Conservation (phyloP, 2,113 vertebrate species). For the Siphamia tubifer region DNA sequence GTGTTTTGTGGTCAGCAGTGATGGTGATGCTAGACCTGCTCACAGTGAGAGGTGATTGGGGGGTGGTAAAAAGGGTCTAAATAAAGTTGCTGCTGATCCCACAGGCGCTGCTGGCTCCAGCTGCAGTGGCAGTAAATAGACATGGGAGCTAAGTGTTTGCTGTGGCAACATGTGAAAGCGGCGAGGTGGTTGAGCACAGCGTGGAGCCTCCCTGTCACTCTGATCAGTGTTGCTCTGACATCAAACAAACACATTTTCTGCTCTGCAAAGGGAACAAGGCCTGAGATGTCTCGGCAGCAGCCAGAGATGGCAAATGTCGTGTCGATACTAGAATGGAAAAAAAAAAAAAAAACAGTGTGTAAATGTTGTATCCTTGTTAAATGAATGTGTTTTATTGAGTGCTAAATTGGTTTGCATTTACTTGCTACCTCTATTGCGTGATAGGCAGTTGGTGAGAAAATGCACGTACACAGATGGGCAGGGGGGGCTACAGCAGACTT, state of each 20-base stretch:
- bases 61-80: constrained; percentile 46
- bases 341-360: not conserved
- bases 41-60: not conserved
- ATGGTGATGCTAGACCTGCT: constrained; percentile 16
- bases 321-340: not conserved
- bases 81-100: constrained; percentile 63
- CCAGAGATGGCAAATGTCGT: not conserved
- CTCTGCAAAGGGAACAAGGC: not conserved
- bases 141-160: constrained; percentile 58
- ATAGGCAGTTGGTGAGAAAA: constrained; percentile 19
- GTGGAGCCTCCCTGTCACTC: constrained; percentile 20
- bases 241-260: constrained; percentile 30
- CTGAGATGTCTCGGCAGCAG: not conserved
- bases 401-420: not conserved
- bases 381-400: not conserved
- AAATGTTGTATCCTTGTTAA: not conserved
- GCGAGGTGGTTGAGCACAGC: constrained; percentile 31
- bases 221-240: constrained; percentile 48
- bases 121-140: constrained; percentile 59
- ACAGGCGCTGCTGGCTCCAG: constrained; percentile 54
- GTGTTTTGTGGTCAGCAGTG: constrained; percentile 53
- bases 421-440: constrained; percentile 1
- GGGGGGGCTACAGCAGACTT: constrained; percentile 26
- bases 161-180: constrained; percentile 55
- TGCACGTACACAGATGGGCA: constrained; percentile 28